A percentile compares a stretch with the other conserved stretches of the same genome.
Evolutionary conservation across 2,797 vertebrate species (phyloP).

Genomic region (Karalla daura): DNA sequence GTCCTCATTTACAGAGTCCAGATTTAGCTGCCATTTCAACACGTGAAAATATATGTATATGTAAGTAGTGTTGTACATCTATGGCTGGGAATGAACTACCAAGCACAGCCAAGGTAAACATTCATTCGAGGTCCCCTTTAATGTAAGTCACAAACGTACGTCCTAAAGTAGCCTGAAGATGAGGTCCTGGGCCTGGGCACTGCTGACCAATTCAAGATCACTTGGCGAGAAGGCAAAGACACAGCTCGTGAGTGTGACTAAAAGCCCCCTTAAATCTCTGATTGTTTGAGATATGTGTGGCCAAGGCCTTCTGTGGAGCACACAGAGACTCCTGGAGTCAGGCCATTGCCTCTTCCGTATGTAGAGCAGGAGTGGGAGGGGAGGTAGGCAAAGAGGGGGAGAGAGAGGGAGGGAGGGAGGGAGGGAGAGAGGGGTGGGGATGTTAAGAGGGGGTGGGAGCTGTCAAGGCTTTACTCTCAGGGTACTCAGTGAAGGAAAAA

Average conservation of each 20-base stretch:
- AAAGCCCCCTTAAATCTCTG: constrained; percentile 67
- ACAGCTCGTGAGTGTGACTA: constrained; percentile 48
- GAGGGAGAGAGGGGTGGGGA: constrained; percentile 43
- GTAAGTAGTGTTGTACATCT: too few relatives aligned
- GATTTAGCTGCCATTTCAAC: too few relatives aligned
- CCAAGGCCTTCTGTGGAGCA: constrained; percentile 56
- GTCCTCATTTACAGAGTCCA: too few relatives aligned
- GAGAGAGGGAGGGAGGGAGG: background rate
- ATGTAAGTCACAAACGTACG: too few relatives aligned
- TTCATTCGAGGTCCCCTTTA: too few relatives aligned
- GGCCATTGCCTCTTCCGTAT: constrained; percentile 75
- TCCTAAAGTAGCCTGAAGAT: too few relatives aligned
- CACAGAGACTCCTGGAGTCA: constrained; percentile 71
- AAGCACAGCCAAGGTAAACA: too few relatives aligned
- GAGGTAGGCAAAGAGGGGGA: constrained; percentile 5
- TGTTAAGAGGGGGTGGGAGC: constrained; percentile 77
- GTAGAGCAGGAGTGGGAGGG: constrained; percentile 69
- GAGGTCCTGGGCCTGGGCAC: too few relatives aligned
- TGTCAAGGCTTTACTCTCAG: constrained; percentile 84
- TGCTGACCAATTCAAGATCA: constrained; percentile 35
- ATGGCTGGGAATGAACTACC: too few relatives aligned
- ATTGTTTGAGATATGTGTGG: constrained; percentile 62
- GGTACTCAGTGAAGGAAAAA: constrained; percentile 79
- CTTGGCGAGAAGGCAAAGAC: constrained; percentile 59
- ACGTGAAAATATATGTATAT: too few relatives aligned